Conservation (phyloP, 1,140 invertebrate species). For the Apis mellifera region DNA sequence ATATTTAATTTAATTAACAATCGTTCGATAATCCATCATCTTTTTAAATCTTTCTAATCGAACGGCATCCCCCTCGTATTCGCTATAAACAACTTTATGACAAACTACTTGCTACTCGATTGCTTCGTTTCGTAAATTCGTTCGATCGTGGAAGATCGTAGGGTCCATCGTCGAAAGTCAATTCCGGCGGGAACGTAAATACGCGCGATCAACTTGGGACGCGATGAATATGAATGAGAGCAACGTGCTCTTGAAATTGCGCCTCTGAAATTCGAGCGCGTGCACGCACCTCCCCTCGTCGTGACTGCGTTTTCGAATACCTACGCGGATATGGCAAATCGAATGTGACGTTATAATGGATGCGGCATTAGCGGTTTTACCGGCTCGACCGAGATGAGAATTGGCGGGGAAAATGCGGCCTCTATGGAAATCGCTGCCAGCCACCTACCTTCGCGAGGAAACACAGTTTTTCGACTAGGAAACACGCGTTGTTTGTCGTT, state of each 20-base stretch:
- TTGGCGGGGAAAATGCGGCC: conserved; percentile 60
- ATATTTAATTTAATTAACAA: no score
- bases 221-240: conserved; percentile 68
- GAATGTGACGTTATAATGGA: conserved; percentile 78
- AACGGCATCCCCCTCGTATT: no score
- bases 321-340: conserved; percentile 68
- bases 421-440: conserved; percentile 42
- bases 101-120: no score
- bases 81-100: no score
- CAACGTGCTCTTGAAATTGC: conserved; percentile 60
- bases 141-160: background rate
- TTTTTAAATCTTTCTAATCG: no score
- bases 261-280: conserved; percentile 62
- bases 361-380: conserved; percentile 74
- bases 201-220: conserved; percentile 51
- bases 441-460: conserved; percentile 15
- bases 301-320: conserved; percentile 49
- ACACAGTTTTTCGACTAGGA: background rate
- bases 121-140: no score
- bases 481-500: conserved; percentile 17
- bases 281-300: conserved; percentile 9
- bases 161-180: background rate
- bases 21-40: no score
- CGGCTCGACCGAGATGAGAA: conserved; percentile 55
- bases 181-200: conserved; percentile 48